Evolutionary conservation across 2,888 invertebrate genomes (phyloP).

Genomic region (Nipponacmea schrenckii): DNA sequence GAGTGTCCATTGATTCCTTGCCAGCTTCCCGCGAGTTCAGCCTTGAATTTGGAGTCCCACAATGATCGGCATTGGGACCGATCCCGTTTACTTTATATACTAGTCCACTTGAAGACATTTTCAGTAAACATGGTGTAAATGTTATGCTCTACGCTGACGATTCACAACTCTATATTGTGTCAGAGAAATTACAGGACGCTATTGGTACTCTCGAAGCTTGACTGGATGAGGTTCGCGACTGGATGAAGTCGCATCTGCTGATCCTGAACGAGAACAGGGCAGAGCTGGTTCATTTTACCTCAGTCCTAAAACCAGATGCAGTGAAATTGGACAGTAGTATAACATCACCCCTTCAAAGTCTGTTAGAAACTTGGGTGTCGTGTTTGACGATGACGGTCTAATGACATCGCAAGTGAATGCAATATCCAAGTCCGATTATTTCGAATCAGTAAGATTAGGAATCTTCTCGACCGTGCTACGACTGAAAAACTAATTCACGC

Average conservation of each 20-base stretch:
- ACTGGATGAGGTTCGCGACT: not conserved
- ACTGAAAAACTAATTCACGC: not conserved
- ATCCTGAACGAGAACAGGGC: not conserved
- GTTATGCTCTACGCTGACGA: not conserved
- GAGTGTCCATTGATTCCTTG: too few relatives aligned
- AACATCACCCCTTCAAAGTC: too few relatives aligned
- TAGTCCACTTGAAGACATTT: slow-evolving; percentile 1
- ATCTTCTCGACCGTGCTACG: too few relatives aligned
- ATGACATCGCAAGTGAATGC: too few relatives aligned
- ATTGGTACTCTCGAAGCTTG: not conserved
- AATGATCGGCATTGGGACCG: too few relatives aligned
- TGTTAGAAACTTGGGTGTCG: too few relatives aligned
- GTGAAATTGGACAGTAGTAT: too few relatives aligned
- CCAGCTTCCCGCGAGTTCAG: too few relatives aligned
- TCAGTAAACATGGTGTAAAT: slow-evolving; percentile 3
- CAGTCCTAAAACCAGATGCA: not conserved
- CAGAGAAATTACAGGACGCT: not conserved
- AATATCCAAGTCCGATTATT: too few relatives aligned
- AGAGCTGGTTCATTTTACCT: not conserved
- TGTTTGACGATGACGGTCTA: too few relatives aligned
- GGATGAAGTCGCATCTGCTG: not conserved
- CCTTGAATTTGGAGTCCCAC: too few relatives aligned
- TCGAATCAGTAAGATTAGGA: too few relatives aligned
- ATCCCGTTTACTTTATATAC: not conserved
- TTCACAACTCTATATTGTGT: not conserved